These are phyloP conservation scores for Liolophura sinensis DNA, from an alignment of 1,140 invertebrate species.

Conservation along the genomic window DNA sequence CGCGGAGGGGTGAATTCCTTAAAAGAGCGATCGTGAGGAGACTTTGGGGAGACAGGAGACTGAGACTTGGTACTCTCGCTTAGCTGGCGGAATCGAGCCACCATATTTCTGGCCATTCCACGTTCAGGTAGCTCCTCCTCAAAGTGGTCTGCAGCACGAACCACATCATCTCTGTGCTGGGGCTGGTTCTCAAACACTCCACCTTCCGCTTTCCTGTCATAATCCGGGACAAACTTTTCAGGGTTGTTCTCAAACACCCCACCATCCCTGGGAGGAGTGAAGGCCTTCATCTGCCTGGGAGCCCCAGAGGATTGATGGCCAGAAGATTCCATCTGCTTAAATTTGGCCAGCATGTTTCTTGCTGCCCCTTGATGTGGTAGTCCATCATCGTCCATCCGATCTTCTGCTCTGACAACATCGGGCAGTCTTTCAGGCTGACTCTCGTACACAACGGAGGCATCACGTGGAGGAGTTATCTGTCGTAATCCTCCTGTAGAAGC, in stretches of 20 bases:
- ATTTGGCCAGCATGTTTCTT: constrained; percentile 44
- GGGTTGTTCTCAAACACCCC: constrained; percentile 40
- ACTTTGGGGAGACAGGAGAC: constrained; percentile 22
- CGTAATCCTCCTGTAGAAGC: not conserved
- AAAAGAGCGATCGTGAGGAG: constrained; percentile 24
- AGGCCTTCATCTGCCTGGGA: constrained; percentile 18
- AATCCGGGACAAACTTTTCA: constrained; percentile 33
- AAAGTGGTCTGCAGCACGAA: constrained; percentile 26
- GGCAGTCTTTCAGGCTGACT: constrained; percentile 9
- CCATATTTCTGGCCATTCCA: constrained; percentile 42
- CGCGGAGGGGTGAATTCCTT: constrained; percentile 51
- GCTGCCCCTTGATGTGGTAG: constrained; percentile 43
- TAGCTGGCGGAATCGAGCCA: constrained; percentile 39
- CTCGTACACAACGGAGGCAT: not conserved
- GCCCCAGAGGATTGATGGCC: not conserved
- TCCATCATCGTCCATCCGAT: constrained; percentile 29
- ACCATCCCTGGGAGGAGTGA: constrained; percentile 23
- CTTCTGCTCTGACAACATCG: constrained; percentile 35
- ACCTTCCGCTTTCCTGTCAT: constrained; percentile 31
- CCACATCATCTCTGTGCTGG: constrained; percentile 28
- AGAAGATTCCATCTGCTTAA: constrained; percentile 35
- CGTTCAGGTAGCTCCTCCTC: constrained; percentile 42
- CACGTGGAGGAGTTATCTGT: constrained; percentile 16
- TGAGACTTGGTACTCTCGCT: constrained; percentile 22
- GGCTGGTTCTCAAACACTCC: constrained; percentile 44